Base-by-base conservation (phyloP, 2,797 vertebrate genomes). In the Chelidonichthys spinosus region DNA sequence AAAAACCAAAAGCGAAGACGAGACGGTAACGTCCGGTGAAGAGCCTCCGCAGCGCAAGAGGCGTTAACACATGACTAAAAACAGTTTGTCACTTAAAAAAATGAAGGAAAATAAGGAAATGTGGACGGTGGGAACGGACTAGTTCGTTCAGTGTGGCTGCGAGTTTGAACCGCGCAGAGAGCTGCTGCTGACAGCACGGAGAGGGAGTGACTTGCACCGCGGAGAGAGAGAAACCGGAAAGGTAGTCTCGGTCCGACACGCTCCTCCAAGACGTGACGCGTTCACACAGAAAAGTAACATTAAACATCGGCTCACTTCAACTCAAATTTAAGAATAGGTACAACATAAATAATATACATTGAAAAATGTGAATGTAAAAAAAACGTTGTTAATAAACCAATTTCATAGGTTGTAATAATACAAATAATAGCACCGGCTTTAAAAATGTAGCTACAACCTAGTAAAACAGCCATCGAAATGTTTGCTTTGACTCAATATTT, bases 191-290 rank as follows among this genome's bases (percentile, higher is more conserved):
- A 85, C 85, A 88, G 89, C 2, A 0, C 50, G 47, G 76, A 86
- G n/a, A 49, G 90, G 87, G 82, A 84, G 89, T 82, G 87, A 89
- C 86, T 87, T 65, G 86, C 50, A 56, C 40, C 25, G 49, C 40
- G 32, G 72, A 65, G 18, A 60, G n/a, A 68, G 32, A 63, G 17
- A 90, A 90, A 94, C 93, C 94, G 94, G 94, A 95, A 95, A 94
- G 86, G 85, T 90, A 74, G 69, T 68, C 42, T 71, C 47, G 49
- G 47, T 64, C 74, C 58, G 55, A 67, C n/a, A 72, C 11, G 60
- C 40, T 67, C 52, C 58, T 53, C 49, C 71, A 25, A 83, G 39
- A 67, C 74, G 6, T 4, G 15, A 55, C 39, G 2, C 5, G 0
- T n/a, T 11, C 1, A 46, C 18, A 4, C 49, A 6, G 43, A 15